Evolutionary conservation across 2,888 invertebrate species (phyloP), one percentile per base, ranked within the genome.

Genomic region (Serrognathus titanus): DNA sequence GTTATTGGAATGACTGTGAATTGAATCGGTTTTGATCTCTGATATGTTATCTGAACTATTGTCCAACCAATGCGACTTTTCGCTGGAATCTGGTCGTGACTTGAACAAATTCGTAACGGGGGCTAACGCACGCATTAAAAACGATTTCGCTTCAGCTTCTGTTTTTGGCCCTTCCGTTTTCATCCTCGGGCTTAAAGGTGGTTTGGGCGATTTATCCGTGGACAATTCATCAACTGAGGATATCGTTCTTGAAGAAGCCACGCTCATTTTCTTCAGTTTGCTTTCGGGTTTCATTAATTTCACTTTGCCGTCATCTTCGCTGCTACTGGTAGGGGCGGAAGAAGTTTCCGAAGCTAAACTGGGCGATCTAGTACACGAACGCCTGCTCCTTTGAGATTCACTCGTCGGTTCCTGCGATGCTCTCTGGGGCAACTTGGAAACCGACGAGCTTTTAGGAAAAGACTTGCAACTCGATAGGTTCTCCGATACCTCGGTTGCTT

Each of bases 51-150:
- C 70, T 45, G 65, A 63, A 8, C 79, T 80, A 5, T 62, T 63
- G 56, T 71, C 71, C 55, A 70, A 65, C 69, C 69, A 80, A 31
- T 76, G 77, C 60, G 74, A 76, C 55, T 77, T 82, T n/a, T 85
- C 84, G 52, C 71, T 77, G 24, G 78, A 77, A 46, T 83, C 83
- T 66, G 83, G 78, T 70, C 84, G 82, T 57, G 79, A 78, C 74
- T 85, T 88, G 69, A 90, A 90, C 61, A 89, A 81, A 77, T 85
- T 88, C 13, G 89, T 88, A 5, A 90, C 88, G 1, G 89, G 89
- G 48, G 88, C 89, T 66, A 91, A 75, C 45, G 89, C 88, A 69
- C 89, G 78, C 77, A 88, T 85, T 50, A 90, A 78, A 71, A 88
- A 87, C 24, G 87, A 86, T 74, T 88, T 88, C 0, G 87, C 86